Base-by-base conservation (phyloP, 2,888 invertebrate genomes). In the Steromphala cineraria region DNA sequence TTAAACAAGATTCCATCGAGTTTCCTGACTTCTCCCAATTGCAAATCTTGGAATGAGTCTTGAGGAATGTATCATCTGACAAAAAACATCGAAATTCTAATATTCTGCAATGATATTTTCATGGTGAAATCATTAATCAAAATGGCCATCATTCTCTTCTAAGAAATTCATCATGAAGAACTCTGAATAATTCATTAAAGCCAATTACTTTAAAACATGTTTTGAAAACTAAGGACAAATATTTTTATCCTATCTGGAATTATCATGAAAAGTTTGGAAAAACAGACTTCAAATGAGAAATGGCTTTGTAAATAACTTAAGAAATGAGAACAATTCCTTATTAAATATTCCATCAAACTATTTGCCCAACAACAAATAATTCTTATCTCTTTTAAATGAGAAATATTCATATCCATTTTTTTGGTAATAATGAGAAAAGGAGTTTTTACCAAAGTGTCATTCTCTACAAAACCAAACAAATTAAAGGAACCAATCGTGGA, bases 121-220 rank as follows among this genome's bases (percentile, higher is more conserved):
- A 62, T 24, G 62, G 62, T 62, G 24, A 62, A 62, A 62, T 62
- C 62, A 62, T 62, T 62, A 62, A 62, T 62, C 62, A 62, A 62
- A 62, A 24, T 28, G 17, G 28, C 24, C 28, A 62, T 62, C 28
- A 62, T 24, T 62, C n/a, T 17, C 24, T 15, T 62, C 62, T 28
- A 62, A 28, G 28, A 28, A 28, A 62, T 62, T 62, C 24, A 13
- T 62, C 28, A 13, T 28, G 28, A 28, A 28, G 24, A 62, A 62
- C 62, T 62, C n/a, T 62, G 28, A 62, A 62, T 62, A 62, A 62
- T 62, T 62, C 62, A 62, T 62, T 62, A 62, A 62, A 62, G 24
- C 62, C 24, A 28, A 24, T 62, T 28, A 28, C 62, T 62, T 21
- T 62, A 28, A 62, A 62, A 62, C 46, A 46, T 46, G 46, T 46